phyloP scores from a whole-genome alignment of 1,140 invertebrate genomes.

The Hesperophylax magnus region DNA sequence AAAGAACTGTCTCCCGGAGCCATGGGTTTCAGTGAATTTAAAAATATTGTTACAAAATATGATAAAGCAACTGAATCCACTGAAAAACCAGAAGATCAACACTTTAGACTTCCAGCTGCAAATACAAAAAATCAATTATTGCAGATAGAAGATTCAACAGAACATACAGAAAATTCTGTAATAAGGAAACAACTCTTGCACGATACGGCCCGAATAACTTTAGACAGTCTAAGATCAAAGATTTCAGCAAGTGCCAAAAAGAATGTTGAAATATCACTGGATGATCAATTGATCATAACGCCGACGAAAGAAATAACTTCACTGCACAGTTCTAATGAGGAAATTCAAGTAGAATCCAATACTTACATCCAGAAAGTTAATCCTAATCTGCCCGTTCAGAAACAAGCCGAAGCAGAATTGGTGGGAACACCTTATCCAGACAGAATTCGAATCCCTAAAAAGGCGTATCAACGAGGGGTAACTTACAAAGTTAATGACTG shows the following conservation, averaged over 20 bases:
- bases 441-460: slow-evolving; percentile 77
- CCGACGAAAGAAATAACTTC: background rate
- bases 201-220: background rate
- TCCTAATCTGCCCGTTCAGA: background rate
- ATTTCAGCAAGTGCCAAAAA: background rate
- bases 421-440: slow-evolving; percentile 67
- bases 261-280: background rate
- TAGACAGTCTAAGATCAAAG: slow-evolving; percentile 3
- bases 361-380: slow-evolving; percentile 29
- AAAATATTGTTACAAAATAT: slow-evolving; percentile 61
- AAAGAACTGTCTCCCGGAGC: slow-evolving; percentile 5
- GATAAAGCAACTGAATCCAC: background rate
- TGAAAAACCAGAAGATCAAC: background rate
- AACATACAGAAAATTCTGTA: background rate
- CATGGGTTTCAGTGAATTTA: slow-evolving; percentile 60
- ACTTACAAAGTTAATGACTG: slow-evolving; percentile 82
- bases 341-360: background rate
- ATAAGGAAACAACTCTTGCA: no score
- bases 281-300: slow-evolving; percentile 6
- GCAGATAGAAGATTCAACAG: background rate
- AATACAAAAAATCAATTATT: background rate
- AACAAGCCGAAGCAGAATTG: background rate
- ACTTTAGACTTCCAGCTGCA: background rate
- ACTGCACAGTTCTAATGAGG: slow-evolving; percentile 4
- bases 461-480: slow-evolving; percentile 71